These are phyloP conservation scores for Rattus norvegicus DNA, from an alignment of 2,113 vertebrate species.

Conservation along the genomic window GRCr8 NC_086036.1:22292001-22292500, in stretches of 20 bases:
- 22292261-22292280: conserved; percentile 22
- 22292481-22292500: not conserved
- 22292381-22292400: conserved; percentile 29
- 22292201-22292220: conserved; percentile 24
- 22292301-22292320: not conserved
- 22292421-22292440: not conserved
- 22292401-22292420: not conserved
- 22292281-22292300: conserved; percentile 46
- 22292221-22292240: not conserved
- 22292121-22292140: not conserved
- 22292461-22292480: not conserved
- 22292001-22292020: not conserved
- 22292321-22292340: not conserved
- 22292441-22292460: conserved; percentile 19
- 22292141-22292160: conserved; percentile 36
- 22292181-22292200: not conserved
- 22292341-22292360: not conserved
- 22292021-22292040: not conserved
- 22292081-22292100: not conserved
- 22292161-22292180: conserved; percentile 33
- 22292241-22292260: not conserved
- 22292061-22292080: conserved; percentile 26
- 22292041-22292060: not conserved
- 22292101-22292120: not conserved
- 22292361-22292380: not conserved